Evolutionary conservation across 2,113 vertebrate genomes (phyloP).

Genomic region (Mobula hypostoma): DNA sequence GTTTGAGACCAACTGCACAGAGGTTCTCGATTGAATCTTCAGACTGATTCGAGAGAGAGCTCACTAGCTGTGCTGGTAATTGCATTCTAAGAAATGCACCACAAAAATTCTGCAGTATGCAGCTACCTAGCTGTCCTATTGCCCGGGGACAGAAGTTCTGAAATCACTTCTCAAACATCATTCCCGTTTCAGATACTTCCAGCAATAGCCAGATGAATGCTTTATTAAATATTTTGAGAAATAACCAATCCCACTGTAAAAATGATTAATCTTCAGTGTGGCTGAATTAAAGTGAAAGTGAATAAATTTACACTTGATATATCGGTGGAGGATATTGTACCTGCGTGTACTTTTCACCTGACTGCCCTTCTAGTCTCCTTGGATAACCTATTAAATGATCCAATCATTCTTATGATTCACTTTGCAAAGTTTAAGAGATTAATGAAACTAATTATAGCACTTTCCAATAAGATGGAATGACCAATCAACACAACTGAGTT

Average conservation of each 20-base stretch:
- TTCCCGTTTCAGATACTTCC: background rate
- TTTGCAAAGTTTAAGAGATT: background rate
- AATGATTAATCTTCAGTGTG: background rate
- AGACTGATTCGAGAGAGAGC: background rate
- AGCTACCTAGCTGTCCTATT: background rate
- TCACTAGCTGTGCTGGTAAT: background rate
- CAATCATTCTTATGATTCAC: background rate
- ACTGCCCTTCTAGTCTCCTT: background rate
- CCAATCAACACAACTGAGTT: slow-evolving; percentile 21
- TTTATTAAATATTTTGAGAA: background rate
- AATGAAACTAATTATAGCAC: slow-evolving; percentile 21
- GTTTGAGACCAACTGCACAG: background rate
- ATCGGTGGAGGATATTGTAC: background rate
- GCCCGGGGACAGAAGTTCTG: background rate
- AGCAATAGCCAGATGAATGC: background rate
- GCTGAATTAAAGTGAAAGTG: background rate
- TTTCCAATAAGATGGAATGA: slow-evolving; percentile 22
- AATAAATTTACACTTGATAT: background rate
- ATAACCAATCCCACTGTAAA: background rate
- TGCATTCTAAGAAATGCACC: background rate
- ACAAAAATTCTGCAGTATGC: no score
- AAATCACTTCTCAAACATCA: background rate
- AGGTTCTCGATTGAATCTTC: background rate
- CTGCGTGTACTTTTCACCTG: slow-evolving; percentile 21
- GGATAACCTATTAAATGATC: background rate